Evolutionary conservation across 2,797 vertebrate species (phyloP).

Genomic region (Adrianichthys oophorus): DNA sequence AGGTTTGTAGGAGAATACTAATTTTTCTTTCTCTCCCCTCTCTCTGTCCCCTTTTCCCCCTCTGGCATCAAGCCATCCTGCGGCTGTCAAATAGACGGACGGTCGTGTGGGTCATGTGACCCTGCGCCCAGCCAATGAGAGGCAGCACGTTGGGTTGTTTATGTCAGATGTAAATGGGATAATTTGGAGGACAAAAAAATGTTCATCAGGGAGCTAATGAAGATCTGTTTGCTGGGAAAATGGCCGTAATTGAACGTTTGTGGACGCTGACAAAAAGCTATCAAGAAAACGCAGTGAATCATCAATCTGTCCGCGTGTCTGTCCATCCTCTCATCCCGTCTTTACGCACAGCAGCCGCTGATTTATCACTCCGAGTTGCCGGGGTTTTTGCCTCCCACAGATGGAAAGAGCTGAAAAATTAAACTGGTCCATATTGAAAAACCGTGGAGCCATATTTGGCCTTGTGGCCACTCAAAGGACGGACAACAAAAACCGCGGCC

Average conservation of each 20-base stretch:
- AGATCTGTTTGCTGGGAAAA: slow-evolving; percentile 32
- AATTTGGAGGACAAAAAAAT: slow-evolving; percentile 42
- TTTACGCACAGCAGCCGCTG: slow-evolving; percentile 32
- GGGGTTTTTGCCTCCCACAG: slow-evolving; percentile 56
- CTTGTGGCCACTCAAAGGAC: slow-evolving; percentile 67
- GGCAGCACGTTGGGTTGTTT: slow-evolving; percentile 74
- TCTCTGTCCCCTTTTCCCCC: slow-evolving; percentile 70
- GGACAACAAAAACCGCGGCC: slow-evolving; percentile 61
- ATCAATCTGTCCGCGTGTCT: slow-evolving; percentile 22
- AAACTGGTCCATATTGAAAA: slow-evolving; percentile 68
- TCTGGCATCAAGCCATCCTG: slow-evolving; percentile 91
- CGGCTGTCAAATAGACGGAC: slow-evolving; percentile 98
- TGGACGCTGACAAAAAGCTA: slow-evolving; percentile 19
- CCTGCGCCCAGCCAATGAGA: slow-evolving; percentile 83
- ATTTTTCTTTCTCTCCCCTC: slow-evolving; percentile 77
- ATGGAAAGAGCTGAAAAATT: slow-evolving; percentile 71
- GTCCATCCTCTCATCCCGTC: slow-evolving; percentile 18
- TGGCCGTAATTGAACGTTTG: slow-evolving; percentile 21
- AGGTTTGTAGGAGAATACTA: slow-evolving; percentile 82
- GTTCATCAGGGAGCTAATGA: slow-evolving; percentile 49
- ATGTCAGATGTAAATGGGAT: slow-evolving; percentile 63
- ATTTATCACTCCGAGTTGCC: slow-evolving; percentile 70
- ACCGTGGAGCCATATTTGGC: slow-evolving; percentile 65
- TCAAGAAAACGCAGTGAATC: slow-evolving; percentile 14
- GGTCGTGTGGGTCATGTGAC: slow-evolving; percentile 87